Evolutionary conservation across 1,140 invertebrate species (phyloP), one percentile per base, ranked within the genome.

Genomic region (Lysiphlebus fabarum): DNA sequence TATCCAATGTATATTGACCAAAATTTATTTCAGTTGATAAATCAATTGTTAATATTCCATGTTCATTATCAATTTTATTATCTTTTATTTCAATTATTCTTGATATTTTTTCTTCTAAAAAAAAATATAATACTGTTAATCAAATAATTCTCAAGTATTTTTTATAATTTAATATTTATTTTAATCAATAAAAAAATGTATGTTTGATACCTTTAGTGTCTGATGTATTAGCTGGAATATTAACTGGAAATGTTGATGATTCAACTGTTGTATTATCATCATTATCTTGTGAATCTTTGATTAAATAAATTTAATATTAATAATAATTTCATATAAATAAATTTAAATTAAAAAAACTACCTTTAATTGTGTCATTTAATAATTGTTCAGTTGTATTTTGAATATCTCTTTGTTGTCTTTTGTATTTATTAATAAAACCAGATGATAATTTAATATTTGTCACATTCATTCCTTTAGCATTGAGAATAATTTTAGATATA

Each of bases 1-100:
- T 68, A 58, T 73, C 67, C 56, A 76, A 37, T 4, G 47, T 59
- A 55, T 75, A 75, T 42, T 50, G 56, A 37, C 73, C 74, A 7
- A 44, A 7, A 5, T 47, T 44, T 6, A 76, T 62, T 2, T 56
- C 40, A 0, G 38, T 54, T 4, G 34, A 59, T 9, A 67, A 61
- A 50, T 62, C 53, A 49, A 75, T 59, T 3, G 67, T 59, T 40
- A 70, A 63, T 51, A 71, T 51, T 40, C 59, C 66, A 11, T 58
- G 64, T 5, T 60, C 45, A 10, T 54, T 59, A 51, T 74, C 70
- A n/a, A 61, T 59, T 41, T 67, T 59, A 45, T 70, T 69, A 17
- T 54, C 54, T 9, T 53, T 14, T 7, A 71, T 71, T 42, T 58
- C 48, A 14, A 74, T 61, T 26, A 1, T 26, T 26, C 8, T 67